Base-by-base conservation (phyloP, 2,797 vertebrate species). In the Eremophila alpestris region DNA sequence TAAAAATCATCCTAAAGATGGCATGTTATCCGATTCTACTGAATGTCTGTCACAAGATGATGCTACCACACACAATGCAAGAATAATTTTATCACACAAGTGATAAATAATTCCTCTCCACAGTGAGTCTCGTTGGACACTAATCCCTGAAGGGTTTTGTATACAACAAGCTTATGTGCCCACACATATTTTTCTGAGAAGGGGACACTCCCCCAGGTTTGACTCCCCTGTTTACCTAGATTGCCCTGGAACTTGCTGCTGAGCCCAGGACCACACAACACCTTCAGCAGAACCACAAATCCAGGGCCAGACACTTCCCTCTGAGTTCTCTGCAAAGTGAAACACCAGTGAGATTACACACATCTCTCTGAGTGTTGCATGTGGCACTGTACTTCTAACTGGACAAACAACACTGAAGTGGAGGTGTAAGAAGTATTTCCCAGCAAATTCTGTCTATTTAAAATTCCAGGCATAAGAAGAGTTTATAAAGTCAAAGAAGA, bases 211-310 rank as follows among this genome's bases (percentile, higher is more conserved):
- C 2, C 5, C 6, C 34, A 71, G 11, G 12, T 54, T 27, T 79
- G 90, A 85, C 45, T 95, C 26, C 22, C 52, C 75, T 65, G 74
- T 88, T 91, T 94, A 74, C 55, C 85, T 93, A 92, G 85, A 81
- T 79, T 88, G 5, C 59, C 84, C 59, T 84, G 93, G 77, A 96
- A 86, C 26, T 62, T 88, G 43, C 73, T 93, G 56, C 82, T 96
- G 46, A 86, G 81, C 74, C 94, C 64, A 80, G 74, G 65, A 21
- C 83, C 75, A 45, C 59, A 38, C 96, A 97, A 95, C 49, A 95
- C 85, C 89, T 96, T 98, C 97, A 98, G 98, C 82, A 98, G 97
- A 65, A 94, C 94, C 58, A 94, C 55, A 80, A 98, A 98, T 24
- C 98, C 97, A 38, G 97, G 96, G 80, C 97, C 98, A 43, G 96